Conservation (phyloP, 2,113 vertebrate genomes). For the Conger conger region DNA sequence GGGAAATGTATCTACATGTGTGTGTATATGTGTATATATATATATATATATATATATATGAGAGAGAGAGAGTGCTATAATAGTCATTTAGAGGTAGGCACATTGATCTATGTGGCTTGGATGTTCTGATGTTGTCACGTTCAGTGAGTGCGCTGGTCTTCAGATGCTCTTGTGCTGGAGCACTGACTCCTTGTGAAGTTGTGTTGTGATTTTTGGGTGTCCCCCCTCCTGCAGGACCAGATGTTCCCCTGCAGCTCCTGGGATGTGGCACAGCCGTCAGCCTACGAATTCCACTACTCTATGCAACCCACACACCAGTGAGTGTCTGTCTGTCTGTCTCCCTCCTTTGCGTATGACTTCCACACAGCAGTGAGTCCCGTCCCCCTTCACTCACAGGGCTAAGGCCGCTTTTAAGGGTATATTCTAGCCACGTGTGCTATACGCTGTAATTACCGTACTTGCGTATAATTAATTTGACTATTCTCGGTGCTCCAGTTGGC, state of each 20-base stretch:
- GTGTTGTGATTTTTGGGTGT: conserved; percentile 19
- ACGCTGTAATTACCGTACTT: too few relatives aligned
- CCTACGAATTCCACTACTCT: conserved; percentile 47
- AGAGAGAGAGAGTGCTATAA: too few relatives aligned
- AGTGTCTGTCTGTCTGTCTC: background rate
- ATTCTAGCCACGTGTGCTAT: too few relatives aligned
- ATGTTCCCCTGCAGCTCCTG: conserved; percentile 44
- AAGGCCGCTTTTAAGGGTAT: too few relatives aligned
- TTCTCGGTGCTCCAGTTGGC: too few relatives aligned
- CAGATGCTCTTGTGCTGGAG: background rate
- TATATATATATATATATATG: too few relatives aligned
- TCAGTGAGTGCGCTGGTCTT: background rate
- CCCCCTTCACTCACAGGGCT: too few relatives aligned
- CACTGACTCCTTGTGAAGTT: background rate
- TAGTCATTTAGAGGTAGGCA: too few relatives aligned
- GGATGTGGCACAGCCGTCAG: conserved; percentile 35
- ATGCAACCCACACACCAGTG: conserved; percentile 48
- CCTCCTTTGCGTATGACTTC: background rate
- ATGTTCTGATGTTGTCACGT: background rate
- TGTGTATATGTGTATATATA: too few relatives aligned
- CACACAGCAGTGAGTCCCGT: too few relatives aligned
- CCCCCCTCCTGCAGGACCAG: conserved; percentile 39
- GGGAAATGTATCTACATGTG: too few relatives aligned
- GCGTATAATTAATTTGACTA: too few relatives aligned
- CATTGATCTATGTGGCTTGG: background rate